Evolutionary conservation across 2,113 vertebrate genomes (phyloP).

Genomic region (Amblyopsis rosae): DNA sequence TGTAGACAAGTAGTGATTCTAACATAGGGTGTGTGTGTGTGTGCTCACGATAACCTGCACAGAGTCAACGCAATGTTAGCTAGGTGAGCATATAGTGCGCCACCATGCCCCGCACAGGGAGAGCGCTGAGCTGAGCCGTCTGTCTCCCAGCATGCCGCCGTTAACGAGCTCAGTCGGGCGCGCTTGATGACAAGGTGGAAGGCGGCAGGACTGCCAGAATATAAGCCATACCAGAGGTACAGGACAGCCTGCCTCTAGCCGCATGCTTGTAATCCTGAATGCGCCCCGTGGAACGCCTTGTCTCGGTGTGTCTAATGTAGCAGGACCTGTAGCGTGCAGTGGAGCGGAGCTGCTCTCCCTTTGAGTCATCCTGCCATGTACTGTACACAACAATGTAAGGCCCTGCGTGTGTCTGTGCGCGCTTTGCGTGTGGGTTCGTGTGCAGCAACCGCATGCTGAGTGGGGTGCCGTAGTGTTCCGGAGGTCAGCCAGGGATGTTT

Average conservation of each 20-base stretch:
- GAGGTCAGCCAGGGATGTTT: constrained; percentile 53
- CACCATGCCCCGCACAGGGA: constrained; percentile 18
- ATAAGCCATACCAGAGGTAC: not conserved
- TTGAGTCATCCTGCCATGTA: constrained; percentile 28
- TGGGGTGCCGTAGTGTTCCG: constrained; percentile 42
- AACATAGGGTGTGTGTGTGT: not conserved
- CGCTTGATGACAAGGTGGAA: constrained; percentile 23
- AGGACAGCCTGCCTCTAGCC: not conserved
- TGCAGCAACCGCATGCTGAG: constrained; percentile 58
- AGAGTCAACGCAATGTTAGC: constrained; percentile 34
- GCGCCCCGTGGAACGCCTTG: constrained; percentile 22
- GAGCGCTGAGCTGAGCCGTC: constrained; percentile 18
- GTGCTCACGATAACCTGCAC: constrained; percentile 13
- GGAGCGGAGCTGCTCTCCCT: constrained; percentile 23
- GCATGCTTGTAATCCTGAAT: constrained; percentile 26
- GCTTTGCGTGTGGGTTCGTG: constrained; percentile 20
- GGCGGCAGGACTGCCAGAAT: not conserved
- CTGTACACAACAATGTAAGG: constrained; percentile 40
- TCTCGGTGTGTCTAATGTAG: constrained; percentile 9
- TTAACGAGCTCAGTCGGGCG: constrained; percentile 27
- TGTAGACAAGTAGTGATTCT: not conserved
- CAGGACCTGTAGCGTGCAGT: constrained; percentile 31
- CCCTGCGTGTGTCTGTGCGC: constrained; percentile 18
- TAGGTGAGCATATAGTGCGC: constrained; percentile 28
- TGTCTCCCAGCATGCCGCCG: constrained; percentile 34